These are phyloP conservation scores for Pyrrhosoma nymphula DNA, from an alignment of 2,888 invertebrate genomes.

Conservation along the genomic window DNA sequence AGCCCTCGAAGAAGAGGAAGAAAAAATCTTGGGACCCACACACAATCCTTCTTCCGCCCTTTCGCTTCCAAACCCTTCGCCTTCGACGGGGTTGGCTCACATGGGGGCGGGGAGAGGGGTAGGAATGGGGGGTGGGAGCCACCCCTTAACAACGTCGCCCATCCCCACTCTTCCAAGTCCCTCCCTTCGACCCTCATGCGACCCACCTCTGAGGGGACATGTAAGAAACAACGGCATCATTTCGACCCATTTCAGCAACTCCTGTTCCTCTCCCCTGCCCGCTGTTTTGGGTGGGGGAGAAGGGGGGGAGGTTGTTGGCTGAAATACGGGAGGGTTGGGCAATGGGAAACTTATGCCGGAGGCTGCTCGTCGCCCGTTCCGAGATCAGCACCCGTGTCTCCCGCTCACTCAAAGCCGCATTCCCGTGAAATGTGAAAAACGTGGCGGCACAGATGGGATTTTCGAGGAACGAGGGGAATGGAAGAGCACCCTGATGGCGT, in stretches of 20 bases:
- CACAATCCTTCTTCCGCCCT: background rate
- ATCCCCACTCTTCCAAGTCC: background rate
- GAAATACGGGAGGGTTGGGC: conserved; percentile 2
- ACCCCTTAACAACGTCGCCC: background rate
- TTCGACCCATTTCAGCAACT: background rate
- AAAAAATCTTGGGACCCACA: conserved; percentile 18
- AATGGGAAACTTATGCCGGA: conserved; percentile 53
- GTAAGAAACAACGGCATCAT: conserved; percentile 54
- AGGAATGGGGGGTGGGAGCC: background rate
- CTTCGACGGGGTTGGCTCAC: background rate
- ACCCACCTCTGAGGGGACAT: conserved; percentile 35
- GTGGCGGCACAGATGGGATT: conserved; percentile 61
- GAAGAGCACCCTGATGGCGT: background rate
- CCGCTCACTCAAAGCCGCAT: conserved; percentile 28
- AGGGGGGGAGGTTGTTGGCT: too few relatives aligned
- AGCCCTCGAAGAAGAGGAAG: conserved; percentile 32
- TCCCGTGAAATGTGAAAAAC: conserved; percentile 60
- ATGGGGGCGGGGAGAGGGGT: background rate
- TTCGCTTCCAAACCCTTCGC: background rate
- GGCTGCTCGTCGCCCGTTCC: background rate
- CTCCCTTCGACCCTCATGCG: background rate
- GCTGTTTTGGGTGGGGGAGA: too few relatives aligned
- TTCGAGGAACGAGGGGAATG: background rate
- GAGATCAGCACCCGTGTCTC: background rate
- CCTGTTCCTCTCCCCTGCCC: background rate